These are phyloP conservation scores for Brenthis daphne DNA, from an alignment of 2,888 invertebrate genomes.

Conservation along the genomic window DNA sequence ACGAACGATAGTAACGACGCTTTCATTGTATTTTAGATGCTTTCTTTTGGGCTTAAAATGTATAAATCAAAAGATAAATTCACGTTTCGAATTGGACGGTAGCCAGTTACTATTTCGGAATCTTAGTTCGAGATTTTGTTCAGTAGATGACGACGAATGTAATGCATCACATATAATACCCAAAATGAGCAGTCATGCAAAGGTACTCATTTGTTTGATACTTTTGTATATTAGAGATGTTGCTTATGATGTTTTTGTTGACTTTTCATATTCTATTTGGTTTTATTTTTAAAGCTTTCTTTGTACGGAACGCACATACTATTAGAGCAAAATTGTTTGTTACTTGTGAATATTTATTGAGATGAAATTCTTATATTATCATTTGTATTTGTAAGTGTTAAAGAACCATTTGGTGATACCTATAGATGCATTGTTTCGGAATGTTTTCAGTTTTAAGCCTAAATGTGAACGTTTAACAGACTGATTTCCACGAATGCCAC, in stretches of 20 bases:
- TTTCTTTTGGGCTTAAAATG: conserved; percentile 62
- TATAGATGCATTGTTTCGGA: conserved; percentile 35
- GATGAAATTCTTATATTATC: background rate
- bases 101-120: conserved; percentile 23
- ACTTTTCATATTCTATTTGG: conserved; percentile 18
- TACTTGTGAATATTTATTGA: conserved; percentile 5
- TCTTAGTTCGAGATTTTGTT: conserved; percentile 24
- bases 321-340: conserved; percentile 1
- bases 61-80: conserved; percentile 33
- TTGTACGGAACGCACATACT: conserved; percentile 10
- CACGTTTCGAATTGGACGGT: conserved; percentile 21
- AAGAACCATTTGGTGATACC: conserved; percentile 12
- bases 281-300: conserved; percentile 17
- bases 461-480: conserved; percentile 42
- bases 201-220: conserved; percentile 26
- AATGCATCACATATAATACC: conserved; percentile 12
- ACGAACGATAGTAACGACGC: conserved; percentile 69
- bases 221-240: conserved; percentile 22
- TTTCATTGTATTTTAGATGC: conserved; percentile 66
- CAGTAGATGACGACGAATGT: conserved; percentile 20
- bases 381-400: conserved; percentile 14
- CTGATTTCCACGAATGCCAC: conserved; percentile 38
- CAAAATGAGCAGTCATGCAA: conserved; percentile 8
- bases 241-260: conserved; percentile 3
- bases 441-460: conserved; percentile 44